phyloP scores from a whole-genome alignment of 35 echinoderm and acorn worm genomes.

The Chiridota heheva region DNA sequence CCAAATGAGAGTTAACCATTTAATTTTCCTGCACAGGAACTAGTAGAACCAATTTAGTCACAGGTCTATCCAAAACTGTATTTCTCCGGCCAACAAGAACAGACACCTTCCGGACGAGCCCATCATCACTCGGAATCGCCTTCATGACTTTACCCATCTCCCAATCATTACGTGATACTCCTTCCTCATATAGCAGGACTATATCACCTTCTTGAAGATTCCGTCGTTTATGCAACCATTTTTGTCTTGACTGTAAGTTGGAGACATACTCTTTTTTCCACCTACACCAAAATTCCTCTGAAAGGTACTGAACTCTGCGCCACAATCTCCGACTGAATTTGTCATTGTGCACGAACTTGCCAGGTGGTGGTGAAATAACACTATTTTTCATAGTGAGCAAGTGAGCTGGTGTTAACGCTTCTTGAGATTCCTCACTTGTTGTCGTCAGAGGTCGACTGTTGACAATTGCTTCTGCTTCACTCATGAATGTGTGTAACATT shows the following conservation, averaged over 20 bases:
- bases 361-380: conserved; percentile 70
- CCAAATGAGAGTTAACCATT: not conserved
- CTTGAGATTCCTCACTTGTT: conserved; percentile 26
- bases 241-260: conserved; percentile 51
- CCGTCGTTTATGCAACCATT: conserved; percentile 46
- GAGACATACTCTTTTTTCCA: conserved; percentile 70
- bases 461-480: conserved; percentile 51
- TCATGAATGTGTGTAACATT: conserved; percentile 32
- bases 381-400: conserved; percentile 65
- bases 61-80: conserved; percentile 30
- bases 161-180: conserved; percentile 28
- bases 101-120: conserved; percentile 31
- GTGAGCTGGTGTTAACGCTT: conserved; percentile 80
- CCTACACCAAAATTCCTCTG: conserved; percentile 70
- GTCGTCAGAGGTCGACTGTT: conserved; percentile 66
- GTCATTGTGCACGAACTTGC: conserved; percentile 52
- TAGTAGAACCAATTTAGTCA: conserved; percentile 29
- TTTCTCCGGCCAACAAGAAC: conserved; percentile 11
- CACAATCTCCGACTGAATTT: conserved; percentile 53
- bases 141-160: conserved; percentile 11
- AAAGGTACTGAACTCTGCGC: conserved; percentile 69
- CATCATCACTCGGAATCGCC: conserved; percentile 30
- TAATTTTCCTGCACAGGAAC: conserved; percentile 20
- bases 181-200: conserved; percentile 25
- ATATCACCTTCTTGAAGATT: conserved; percentile 54